Evolutionary conservation across 2,888 invertebrate species (phyloP), one percentile per base, ranked within the genome.

Genomic region (Caenorhabditis imperialis): DNA sequence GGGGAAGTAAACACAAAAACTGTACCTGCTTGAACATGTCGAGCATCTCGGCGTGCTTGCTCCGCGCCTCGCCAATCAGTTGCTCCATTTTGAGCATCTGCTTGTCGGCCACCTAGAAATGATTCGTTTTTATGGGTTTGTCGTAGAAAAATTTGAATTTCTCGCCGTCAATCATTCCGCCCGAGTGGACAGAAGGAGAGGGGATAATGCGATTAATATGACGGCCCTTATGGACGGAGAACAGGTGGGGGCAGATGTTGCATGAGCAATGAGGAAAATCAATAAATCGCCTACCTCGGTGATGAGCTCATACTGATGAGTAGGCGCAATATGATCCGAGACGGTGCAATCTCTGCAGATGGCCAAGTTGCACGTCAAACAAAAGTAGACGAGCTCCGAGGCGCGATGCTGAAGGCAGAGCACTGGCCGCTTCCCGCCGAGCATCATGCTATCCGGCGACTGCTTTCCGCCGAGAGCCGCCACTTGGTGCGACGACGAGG

Each of bases 271-370:
- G 16, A 22, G 6, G 25, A 22, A 58, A 45, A 7, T 35, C 16
- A 25, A 12, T 10, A 7, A 55, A 60, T 57, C 27, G 53, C 76
- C 53, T 44, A 80, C 82, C 75, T 95, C 94, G 71, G 92, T 92
- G 82, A 96, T 92, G 88, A 93, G 93, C 88, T 94, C 95, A 87
- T 93, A 93, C 84, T 95, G 94, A 89, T 96, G 96, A 60, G 93
- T 48, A 20, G 80, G 80, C n/a, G 75, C 58, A 23, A 61, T 55
- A 81, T 96, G 96, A 84, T 97, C 96, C 71, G 93, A 90, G 58
- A 93, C 91, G 20, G 95, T 93, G 90, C 98, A 98, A 88, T 97
- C 96, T 89, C 95, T 94, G 91, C 98, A 98, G 38, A 96, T 93
- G 10, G 96, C 93, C 77, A 93, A 92, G 79, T 93, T 92, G 90